phyloP scores from a whole-genome alignment of 2,797 vertebrate species.

The Pachyuromys duprasi region DNA sequence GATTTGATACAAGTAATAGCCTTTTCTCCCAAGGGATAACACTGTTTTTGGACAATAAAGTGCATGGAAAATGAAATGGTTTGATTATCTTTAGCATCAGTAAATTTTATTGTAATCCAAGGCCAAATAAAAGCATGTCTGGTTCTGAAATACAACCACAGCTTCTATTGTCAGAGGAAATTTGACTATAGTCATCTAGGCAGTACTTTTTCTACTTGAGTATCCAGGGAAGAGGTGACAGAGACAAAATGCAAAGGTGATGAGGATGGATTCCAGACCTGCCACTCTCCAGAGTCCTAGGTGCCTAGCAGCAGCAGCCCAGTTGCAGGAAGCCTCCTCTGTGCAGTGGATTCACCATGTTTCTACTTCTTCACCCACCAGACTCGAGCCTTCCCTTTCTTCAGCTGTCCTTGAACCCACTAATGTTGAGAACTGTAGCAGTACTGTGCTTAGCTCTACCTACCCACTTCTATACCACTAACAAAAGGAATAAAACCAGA shows the following conservation, averaged over 20 bases:
- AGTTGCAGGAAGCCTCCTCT: neutral
- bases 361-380: neutral
- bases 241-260: neutral
- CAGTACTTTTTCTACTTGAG: conserved; percentile 28
- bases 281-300: neutral
- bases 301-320: neutral
- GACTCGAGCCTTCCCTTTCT: neutral
- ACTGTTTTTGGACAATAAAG: conserved; percentile 70
- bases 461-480: conserved; percentile 15
- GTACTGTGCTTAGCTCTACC: neutral
- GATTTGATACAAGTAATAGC: conserved; percentile 26
- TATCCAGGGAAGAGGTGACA: neutral
- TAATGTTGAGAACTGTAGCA: neutral
- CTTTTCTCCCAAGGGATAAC: conserved; percentile 33
- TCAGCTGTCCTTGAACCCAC: neutral
- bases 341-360: neutral
- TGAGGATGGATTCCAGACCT: neutral
- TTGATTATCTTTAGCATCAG: conserved; percentile 72
- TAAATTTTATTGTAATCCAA: conserved; percentile 68
- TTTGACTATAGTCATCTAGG: conserved; percentile 52
- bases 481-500: neutral
- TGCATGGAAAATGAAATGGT: conserved; percentile 67
- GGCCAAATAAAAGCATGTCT: conserved; percentile 66
- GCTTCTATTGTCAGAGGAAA: conserved; percentile 62
- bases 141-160: conserved; percentile 64